Percentiles rank a stretch among this genome's conserved stretches.
phyloP scores from a whole-genome alignment of 2,888 invertebrate genomes.

The Cryptophagus acutangulus region DNA sequence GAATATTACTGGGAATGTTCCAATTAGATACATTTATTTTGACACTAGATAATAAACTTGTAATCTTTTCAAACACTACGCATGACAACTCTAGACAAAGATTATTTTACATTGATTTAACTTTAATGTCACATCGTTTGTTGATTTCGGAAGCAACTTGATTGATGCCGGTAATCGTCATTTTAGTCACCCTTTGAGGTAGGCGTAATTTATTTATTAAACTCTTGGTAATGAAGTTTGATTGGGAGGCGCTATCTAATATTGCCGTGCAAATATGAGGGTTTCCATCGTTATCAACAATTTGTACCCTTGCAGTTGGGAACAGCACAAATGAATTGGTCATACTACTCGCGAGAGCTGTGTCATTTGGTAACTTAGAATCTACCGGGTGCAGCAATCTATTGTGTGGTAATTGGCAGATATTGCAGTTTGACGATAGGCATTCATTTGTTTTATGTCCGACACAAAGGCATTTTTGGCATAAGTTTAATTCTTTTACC shows the following conservation, averaged over 20 bases:
- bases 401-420: too few species aligned
- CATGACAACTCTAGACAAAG: not conserved
- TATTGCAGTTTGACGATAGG: too few species aligned
- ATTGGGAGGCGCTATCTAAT: not conserved
- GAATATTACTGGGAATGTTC: not conserved
- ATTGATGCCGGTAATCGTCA: not conserved
- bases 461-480: not conserved
- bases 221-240: not conserved
- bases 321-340: too few species aligned
- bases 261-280: not conserved
- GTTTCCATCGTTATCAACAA: not conserved
- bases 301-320: not conserved
- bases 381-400: too few species aligned
- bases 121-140: not conserved
- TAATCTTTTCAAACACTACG: not conserved
- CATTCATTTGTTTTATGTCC: not conserved
- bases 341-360: too few species aligned
- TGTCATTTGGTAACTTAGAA: too few species aligned
- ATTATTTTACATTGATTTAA: not conserved
- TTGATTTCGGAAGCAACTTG: not conserved
- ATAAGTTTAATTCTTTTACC: conserved; percentile 2
- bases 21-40: not conserved
- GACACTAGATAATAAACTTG: not conserved
- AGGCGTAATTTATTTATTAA: too few species aligned
- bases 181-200: too few species aligned